Percentiles rank a stretch among this genome's conserved stretches.
phyloP scores from a whole-genome alignment of 2,797 vertebrate species.

The Labroides dimidiatus region DNA sequence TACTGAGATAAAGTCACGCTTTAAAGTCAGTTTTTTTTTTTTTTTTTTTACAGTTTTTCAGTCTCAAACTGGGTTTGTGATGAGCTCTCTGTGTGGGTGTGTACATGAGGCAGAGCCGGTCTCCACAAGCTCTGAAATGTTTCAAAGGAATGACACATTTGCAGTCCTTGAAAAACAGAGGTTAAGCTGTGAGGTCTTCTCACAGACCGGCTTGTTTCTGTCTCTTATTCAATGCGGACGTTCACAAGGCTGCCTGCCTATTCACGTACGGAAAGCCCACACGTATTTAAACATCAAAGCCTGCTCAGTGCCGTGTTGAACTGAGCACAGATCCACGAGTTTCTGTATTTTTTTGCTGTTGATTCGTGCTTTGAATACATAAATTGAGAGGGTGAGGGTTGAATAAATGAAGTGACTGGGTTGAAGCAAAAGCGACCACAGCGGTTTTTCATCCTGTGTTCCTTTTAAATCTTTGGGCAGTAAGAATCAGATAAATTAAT shows the following conservation, averaged over 20 bases:
- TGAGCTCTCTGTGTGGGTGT: background rate
- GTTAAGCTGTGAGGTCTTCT: conserved; percentile 41
- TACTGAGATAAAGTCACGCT: no score
- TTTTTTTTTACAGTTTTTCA: background rate
- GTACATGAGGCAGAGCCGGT: background rate
- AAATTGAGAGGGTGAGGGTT: conserved; percentile 23
- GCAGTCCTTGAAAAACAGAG: conserved; percentile 47
- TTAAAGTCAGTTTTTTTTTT: no score
- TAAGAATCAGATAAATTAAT: conserved; percentile 72
- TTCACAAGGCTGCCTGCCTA: conserved; percentile 46
- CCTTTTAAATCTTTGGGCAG: conserved; percentile 69
- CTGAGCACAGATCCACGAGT: conserved; percentile 58
- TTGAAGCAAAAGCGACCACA: conserved; percentile 33
- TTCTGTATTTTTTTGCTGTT: conserved; percentile 57
- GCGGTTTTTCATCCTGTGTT: conserved; percentile 61
- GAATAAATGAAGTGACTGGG: conserved; percentile 53
- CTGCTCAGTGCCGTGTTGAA: conserved; percentile 49
- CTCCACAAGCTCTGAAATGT: conserved; percentile 1
- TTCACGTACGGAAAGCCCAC: conserved; percentile 56
- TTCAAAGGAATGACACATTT: conserved; percentile 33
- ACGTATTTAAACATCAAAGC: conserved; percentile 63
- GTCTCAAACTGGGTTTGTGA: background rate
- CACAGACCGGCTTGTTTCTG: conserved; percentile 13
- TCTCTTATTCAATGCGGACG: conserved; percentile 38
- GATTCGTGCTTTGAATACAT: conserved; percentile 54